A percentile compares a stretch with the other conserved stretches of the same genome.
Evolutionary conservation across 92 coral and sea anemone species (phyloP).

Genomic region (Blastomussa wellsi): DNA sequence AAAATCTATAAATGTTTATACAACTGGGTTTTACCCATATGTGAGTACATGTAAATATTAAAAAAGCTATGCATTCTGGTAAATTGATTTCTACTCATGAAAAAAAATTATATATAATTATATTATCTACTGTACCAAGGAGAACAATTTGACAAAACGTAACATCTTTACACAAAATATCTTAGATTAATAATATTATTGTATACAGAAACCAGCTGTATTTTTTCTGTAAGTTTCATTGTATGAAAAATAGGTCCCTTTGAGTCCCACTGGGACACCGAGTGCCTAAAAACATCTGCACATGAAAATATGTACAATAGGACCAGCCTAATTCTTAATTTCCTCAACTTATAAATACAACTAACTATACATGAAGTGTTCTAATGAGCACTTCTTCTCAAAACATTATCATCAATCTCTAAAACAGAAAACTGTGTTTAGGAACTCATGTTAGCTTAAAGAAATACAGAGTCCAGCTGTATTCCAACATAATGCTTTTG

Average conservation of each 20-base stretch:
- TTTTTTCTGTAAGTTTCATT: slow-evolving; percentile 45
- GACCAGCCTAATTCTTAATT: slow-evolving; percentile 44
- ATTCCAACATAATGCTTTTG: slow-evolving; percentile 56
- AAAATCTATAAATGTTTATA: slow-evolving; percentile 59
- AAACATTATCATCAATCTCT: slow-evolving; percentile 19
- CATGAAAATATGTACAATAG: slow-evolving; percentile 50
- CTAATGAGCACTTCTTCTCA: slow-evolving; percentile 17
- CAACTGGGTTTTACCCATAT: slow-evolving; percentile 67
- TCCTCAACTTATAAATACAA: slow-evolving; percentile 42
- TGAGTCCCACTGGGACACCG: slow-evolving; percentile 20
- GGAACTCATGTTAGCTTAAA: slow-evolving; percentile 2
- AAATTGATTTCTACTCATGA: slow-evolving; percentile 38
- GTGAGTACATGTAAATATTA: slow-evolving; percentile 45
- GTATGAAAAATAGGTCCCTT: slow-evolving; percentile 73
- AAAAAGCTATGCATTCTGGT: slow-evolving; percentile 48
- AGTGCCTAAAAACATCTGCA: slow-evolving; percentile 40
- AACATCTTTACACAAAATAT: slow-evolving; percentile 80
- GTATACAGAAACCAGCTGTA: slow-evolving; percentile 75
- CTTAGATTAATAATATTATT: slow-evolving; percentile 44
- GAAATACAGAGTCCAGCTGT: slow-evolving; percentile 73
- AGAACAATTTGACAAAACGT: slow-evolving; percentile 56
- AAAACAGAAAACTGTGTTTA: slow-evolving; percentile 24
- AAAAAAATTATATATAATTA: slow-evolving; percentile 36
- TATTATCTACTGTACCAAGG: slow-evolving; percentile 71
- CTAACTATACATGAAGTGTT: slow-evolving; percentile 6